Percentiles rank a stretch among this genome's conserved stretches.
These are phyloP conservation scores for Porites evermanni DNA, from an alignment of 92 coral and sea anemone species.

Conservation along the genomic window DNA sequence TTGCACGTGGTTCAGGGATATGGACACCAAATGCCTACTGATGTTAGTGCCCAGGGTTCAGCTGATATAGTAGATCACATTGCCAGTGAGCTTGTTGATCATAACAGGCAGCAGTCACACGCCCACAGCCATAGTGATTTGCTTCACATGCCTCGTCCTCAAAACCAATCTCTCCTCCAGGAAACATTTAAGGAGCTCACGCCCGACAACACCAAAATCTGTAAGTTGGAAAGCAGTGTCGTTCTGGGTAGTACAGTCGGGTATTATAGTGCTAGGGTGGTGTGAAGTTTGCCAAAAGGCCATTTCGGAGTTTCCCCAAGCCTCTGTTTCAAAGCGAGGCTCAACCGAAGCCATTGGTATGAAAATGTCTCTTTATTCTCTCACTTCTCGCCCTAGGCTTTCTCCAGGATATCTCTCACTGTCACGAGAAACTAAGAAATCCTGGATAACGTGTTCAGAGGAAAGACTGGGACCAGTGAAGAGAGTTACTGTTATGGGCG, in stretches of 20 bases:
- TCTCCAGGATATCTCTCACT: conserved; percentile 77
- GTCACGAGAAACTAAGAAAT: conserved; percentile 78
- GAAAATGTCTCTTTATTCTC: not conserved
- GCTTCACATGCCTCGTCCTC: not conserved
- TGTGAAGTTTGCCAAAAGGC: too few species aligned
- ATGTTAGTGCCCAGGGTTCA: not conserved
- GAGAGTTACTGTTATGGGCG: conserved; percentile 83
- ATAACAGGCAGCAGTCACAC: not conserved
- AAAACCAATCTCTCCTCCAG: conserved; percentile 23
- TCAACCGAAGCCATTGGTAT: too few species aligned
- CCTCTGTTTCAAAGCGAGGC: too few species aligned
- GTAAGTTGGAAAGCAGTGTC: conserved; percentile 4
- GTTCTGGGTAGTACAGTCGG: too few species aligned
- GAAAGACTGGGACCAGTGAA: conserved; percentile 95
- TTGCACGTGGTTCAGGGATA: conserved; percentile 31
- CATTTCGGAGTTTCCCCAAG: too few species aligned
- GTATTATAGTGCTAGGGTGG: too few species aligned
- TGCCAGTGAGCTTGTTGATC: conserved; percentile 29
- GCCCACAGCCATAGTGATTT: not conserved
- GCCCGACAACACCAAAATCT: conserved; percentile 32
- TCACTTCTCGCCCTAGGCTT: conserved; percentile 73
- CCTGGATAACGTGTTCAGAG: conserved; percentile 88
- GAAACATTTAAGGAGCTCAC: conserved; percentile 45
- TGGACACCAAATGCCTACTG: not conserved
- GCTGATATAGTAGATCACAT: conserved; percentile 27